Evolutionary conservation across 2,797 vertebrate species (phyloP).

Genomic region (Setipinna tenuifilis): DNA sequence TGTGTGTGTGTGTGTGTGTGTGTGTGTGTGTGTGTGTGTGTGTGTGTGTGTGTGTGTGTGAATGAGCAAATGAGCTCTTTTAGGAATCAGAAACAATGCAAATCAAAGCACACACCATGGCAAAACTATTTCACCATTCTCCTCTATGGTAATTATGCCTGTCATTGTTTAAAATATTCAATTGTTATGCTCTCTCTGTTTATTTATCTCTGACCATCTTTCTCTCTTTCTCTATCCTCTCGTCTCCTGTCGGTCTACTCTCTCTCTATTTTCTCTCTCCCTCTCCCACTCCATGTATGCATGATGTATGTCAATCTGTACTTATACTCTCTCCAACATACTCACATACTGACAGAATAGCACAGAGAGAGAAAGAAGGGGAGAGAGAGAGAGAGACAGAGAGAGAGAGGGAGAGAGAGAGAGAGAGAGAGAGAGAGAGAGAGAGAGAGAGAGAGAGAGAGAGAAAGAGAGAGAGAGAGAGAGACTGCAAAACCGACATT

Average conservation of each 20-base stretch:
- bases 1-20: neutral
- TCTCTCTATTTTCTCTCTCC: no score
- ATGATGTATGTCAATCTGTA: no score
- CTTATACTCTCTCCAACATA: neutral
- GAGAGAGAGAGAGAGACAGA: neutral
- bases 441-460: no score
- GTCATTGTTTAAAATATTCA: conserved; percentile 3
- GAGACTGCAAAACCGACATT: neutral
- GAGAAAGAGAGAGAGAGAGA: neutral
- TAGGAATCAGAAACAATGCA: neutral
- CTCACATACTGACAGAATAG: neutral
- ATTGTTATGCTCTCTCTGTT: neutral
- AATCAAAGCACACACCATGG: neutral
- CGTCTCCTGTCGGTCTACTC: neutral
- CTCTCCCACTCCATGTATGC: no score
- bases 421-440: no score
- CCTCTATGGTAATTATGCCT: neutral
- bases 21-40: neutral
- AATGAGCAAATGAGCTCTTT: neutral
- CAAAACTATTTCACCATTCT: neutral
- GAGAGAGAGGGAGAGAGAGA: no score
- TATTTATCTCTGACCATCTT: neutral
- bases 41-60: no score
- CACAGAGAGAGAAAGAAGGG: neutral
- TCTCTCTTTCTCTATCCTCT: neutral